Evolutionary conservation across 2,888 invertebrate species (phyloP), one percentile per base, ranked within the genome.

Genomic region (Catocala sponsa): DNA sequence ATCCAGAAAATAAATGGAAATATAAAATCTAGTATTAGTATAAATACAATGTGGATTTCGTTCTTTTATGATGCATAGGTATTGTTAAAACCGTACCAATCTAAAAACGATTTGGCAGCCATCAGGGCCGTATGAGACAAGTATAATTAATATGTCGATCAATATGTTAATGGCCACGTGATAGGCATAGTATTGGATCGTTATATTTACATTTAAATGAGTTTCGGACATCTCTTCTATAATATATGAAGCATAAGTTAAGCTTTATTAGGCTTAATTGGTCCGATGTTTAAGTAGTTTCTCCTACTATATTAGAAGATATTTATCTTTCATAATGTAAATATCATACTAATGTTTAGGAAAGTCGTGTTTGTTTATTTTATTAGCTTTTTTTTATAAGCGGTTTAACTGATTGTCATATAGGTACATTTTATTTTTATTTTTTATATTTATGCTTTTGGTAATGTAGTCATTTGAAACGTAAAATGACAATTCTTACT

Each of bases 91-190:
- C 25, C 4, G 25, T 25, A 25, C 4, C 25, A 2, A 25, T 25
- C 25, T 25, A 38, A 38, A 4, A 38, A 38, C 35, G 35, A 4
- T 38, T 38, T 38, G 9, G 35, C 5, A 7, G 35, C 35, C 9
- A 9, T 38, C 35, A 38, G 9, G 2, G 9, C 9, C 1, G 4
- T 38, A 38, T 38, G 35, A 7, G 35, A 6, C 35, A 7, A 7
- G 9, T 38, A 38, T 38, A 38, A 38, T 6, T 38, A 38, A 38
- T 38, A 38, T 44, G 6, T 49, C 35, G 11, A 49, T 44, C 12
- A 49, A 54, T 52, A 59, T 59, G 59, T 33, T 48, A 58, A 52
- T 58, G 5, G n/a, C 9, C 15, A 32, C 42, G 15, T 35, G 41
- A 59, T 48, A 48, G 47, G 52, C 48, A 35, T 38, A 51, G 57